phyloP scores from a whole-genome alignment of 2,797 vertebrate genomes.

The Coregonus sp. region DNA sequence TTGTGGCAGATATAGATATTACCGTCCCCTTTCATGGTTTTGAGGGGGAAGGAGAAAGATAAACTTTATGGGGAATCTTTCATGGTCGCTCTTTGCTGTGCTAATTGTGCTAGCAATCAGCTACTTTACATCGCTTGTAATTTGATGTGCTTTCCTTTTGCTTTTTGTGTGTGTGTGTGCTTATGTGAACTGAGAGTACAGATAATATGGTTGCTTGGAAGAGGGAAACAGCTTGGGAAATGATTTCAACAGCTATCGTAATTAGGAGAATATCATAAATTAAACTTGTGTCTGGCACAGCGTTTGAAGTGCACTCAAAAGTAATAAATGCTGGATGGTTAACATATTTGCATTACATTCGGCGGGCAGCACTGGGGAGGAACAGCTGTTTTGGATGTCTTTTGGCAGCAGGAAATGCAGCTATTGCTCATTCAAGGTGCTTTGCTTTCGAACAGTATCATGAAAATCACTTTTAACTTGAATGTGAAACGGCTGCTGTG shows the following conservation, averaged over 20 bases:
- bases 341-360: slow-evolving; percentile 81
- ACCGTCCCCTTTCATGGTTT: slow-evolving; percentile 62
- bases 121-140: slow-evolving; percentile 65
- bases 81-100: slow-evolving; percentile 68
- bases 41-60: slow-evolving; percentile 52
- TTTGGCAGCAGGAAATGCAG: slow-evolving; percentile 77
- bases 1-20: slow-evolving; percentile 73
- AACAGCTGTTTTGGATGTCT: slow-evolving; percentile 81
- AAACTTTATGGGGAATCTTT: slow-evolving; percentile 62
- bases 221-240: slow-evolving; percentile 78
- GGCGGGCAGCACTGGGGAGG: slow-evolving; percentile 68
- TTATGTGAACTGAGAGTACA: slow-evolving; percentile 58
- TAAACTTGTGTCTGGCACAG: slow-evolving; percentile 75
- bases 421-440: slow-evolving; percentile 79
- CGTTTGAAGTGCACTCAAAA: slow-evolving; percentile 84
- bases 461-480: slow-evolving; percentile 72
- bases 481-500: slow-evolving; percentile 63
- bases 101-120: slow-evolving; percentile 72
- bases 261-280: slow-evolving; percentile 85
- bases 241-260: slow-evolving; percentile 81
- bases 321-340: slow-evolving; percentile 80
- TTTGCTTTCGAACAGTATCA: slow-evolving; percentile 59
- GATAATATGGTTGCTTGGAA: slow-evolving; percentile 73
- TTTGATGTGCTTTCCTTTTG: slow-evolving; percentile 32
- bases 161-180: slow-evolving; percentile 1